Conservation (phyloP, 2,113 vertebrate genomes). For the Lucifuga dentata region DNA sequence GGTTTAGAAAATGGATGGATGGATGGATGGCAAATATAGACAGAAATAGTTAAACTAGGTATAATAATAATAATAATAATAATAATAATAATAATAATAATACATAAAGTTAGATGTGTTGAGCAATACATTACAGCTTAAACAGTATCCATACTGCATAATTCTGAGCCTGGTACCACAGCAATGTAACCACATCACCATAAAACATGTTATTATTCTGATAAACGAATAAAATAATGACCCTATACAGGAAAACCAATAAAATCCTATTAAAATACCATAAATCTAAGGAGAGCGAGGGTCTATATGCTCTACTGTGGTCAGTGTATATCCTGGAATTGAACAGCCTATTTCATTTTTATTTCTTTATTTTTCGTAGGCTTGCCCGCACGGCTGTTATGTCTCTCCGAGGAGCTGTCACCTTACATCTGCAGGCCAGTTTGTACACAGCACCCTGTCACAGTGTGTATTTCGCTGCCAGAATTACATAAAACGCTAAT, state of each 20-base stretch:
- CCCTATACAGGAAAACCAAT: conserved; percentile 34
- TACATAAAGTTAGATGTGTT: too few relatives aligned
- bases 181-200: conserved; percentile 38
- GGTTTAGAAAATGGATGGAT: too few relatives aligned
- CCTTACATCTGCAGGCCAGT: conserved; percentile 89
- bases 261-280: conserved; percentile 55
- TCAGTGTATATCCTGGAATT: conserved; percentile 8
- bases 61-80: too few relatives aligned
- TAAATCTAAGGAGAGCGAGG: conserved; percentile 34
- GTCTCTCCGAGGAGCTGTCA: conserved; percentile 88
- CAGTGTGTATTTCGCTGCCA: conserved; percentile 83
- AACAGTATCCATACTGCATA: conserved; percentile 3
- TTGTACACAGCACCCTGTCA: conserved; percentile 85
- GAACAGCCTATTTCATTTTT: conserved; percentile 38
- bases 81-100: too few relatives aligned
- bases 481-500: conserved; percentile 92
- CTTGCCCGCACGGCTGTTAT: conserved; percentile 83
- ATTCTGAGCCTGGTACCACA: conserved; percentile 12
- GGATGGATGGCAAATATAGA: too few relatives aligned
- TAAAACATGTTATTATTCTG: conserved; percentile 32
- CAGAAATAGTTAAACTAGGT: too few relatives aligned
- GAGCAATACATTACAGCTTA: too few relatives aligned
- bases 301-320: conserved; percentile 22
- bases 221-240: conserved; percentile 52
- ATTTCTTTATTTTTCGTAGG: conserved; percentile 72